Conservation (phyloP, 2,113 vertebrate genomes). For the Oplegnathus fasciatus region DNA sequence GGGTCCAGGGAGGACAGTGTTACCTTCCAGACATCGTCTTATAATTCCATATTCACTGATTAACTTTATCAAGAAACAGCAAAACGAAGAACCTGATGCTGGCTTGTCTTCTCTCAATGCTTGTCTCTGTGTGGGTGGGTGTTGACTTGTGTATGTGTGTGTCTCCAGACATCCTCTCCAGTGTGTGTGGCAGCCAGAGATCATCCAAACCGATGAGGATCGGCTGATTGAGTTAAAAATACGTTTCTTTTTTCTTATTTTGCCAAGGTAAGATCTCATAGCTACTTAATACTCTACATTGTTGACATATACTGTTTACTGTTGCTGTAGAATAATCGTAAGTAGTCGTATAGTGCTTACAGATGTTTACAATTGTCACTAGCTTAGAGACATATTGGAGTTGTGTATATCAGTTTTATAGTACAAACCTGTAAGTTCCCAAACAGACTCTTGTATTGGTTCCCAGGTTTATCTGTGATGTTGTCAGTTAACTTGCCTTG, state of each 20-base stretch:
- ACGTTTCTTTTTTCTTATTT: slow-evolving; percentile 79
- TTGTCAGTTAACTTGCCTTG: background rate
- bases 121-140: slow-evolving; percentile 31
- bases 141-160: slow-evolving; percentile 37
- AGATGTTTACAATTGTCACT: background rate
- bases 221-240: slow-evolving; percentile 76
- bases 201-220: slow-evolving; percentile 84
- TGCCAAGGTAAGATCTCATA: slow-evolving; percentile 81
- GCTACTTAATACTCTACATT: background rate
- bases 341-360: background rate
- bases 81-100: slow-evolving; percentile 42
- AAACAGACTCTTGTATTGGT: background rate
- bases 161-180: slow-evolving; percentile 74
- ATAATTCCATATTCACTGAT: slow-evolving; percentile 50
- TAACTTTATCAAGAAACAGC: slow-evolving; percentile 26
- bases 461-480: background rate
- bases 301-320: background rate
- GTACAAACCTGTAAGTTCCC: background rate
- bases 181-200: slow-evolving; percentile 73
- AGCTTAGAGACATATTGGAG: background rate
- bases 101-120: slow-evolving; percentile 33
- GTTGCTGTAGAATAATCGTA: background rate
- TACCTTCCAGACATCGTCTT: slow-evolving; percentile 33
- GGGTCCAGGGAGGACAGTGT: background rate
- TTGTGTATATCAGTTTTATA: background rate